Percentiles rank a stretch among this genome's conserved stretches.
These are phyloP conservation scores for Psilopsiagon aurifrons DNA, from an alignment of 2,113 vertebrate species.

Conservation along the genomic window DNA sequence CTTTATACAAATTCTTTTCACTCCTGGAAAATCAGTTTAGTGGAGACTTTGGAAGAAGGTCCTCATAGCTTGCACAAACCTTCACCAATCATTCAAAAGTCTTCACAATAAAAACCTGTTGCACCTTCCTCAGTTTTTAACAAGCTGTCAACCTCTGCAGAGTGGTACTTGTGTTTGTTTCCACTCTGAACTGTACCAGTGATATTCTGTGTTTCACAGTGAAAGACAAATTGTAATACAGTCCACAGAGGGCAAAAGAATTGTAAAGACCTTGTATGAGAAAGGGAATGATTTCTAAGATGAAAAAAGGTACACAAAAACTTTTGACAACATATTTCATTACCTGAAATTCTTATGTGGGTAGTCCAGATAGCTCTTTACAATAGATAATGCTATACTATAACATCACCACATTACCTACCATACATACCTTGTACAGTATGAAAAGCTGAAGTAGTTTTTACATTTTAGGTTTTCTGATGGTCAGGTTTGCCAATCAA, in stretches of 20 bases:
- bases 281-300: constrained; percentile 47
- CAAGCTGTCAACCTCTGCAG: constrained; percentile 31
- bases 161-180: constrained; percentile 13
- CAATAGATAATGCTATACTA: background rate
- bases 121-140: constrained; percentile 30
- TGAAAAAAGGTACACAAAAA: constrained; percentile 12
- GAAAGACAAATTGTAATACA: constrained; percentile 57
- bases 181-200: background rate
- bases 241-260: constrained; percentile 41
- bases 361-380: background rate
- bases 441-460: background rate
- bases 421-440: background rate
- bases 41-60: background rate
- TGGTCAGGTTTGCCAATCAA: background rate
- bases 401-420: background rate
- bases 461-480: background rate
- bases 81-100: constrained; percentile 16
- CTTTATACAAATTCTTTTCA: background rate
- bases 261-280: constrained; percentile 17
- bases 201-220: constrained; percentile 25
- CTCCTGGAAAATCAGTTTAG: background rate
- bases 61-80: background rate
- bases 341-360: background rate
- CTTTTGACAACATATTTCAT: background rate
- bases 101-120: constrained; percentile 7